Evolutionary conservation across 2,113 vertebrate species (phyloP).

Genomic region (Ciconia boyciana): DNA sequence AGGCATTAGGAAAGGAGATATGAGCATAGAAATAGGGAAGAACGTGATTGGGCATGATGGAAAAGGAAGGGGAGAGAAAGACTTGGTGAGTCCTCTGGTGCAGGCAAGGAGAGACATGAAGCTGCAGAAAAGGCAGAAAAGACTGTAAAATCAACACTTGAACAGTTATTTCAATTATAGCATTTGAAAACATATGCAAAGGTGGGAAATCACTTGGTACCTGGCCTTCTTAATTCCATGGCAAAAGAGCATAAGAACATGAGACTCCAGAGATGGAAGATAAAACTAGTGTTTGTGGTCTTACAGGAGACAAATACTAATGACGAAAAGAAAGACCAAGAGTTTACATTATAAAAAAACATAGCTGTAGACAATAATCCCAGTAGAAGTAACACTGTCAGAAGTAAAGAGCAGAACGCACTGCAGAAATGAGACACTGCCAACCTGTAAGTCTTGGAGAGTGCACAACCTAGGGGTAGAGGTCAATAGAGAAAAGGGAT

Average conservation of each 20-base stretch:
- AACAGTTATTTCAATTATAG: background rate
- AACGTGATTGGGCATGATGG: background rate
- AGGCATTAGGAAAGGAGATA: background rate
- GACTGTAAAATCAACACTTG: background rate
- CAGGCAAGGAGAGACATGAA: background rate
- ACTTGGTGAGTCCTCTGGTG: background rate
- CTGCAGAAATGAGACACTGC: background rate
- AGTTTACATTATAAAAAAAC: background rate
- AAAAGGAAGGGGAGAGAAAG: background rate
- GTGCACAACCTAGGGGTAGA: background rate
- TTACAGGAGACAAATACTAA: background rate
- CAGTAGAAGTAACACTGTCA: background rate
- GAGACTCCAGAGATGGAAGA: background rate
- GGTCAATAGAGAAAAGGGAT: background rate
- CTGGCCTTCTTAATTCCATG: background rate
- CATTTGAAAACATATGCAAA: background rate
- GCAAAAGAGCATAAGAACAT: background rate
- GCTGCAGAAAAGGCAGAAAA: background rate
- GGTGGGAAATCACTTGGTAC: background rate
- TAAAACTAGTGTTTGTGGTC: background rate
- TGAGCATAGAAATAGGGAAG: background rate
- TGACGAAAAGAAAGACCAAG: background rate
- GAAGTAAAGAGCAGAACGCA: background rate
- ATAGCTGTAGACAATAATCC: background rate
- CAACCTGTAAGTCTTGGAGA: background rate